A percentile compares a stretch with the other conserved stretches of the same genome.
phyloP scores from a whole-genome alignment of 1,140 invertebrate species.

The Drosophila melanogaster region Release_6_plus_ISO1_MT NT_033777.3:29145501-29146000 shows the following conservation, averaged over 20 bases:
- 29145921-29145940: constrained; percentile 98
- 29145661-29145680: constrained; percentile 36
- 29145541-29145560: constrained; percentile 52
- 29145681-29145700: constrained; percentile 37
- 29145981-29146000: constrained; percentile 97
- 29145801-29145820: constrained; percentile 44
- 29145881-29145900: constrained; percentile 95
- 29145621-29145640: constrained; percentile 50
- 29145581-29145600: constrained; percentile 66
- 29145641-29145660: constrained; percentile 34
- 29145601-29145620: constrained; percentile 38
- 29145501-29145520: constrained; percentile 25
- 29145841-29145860: constrained; percentile 52
- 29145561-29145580: constrained; percentile 22
- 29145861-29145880: constrained; percentile 97
- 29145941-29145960: constrained; percentile 97
- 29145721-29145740: constrained; percentile 77
- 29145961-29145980: constrained; percentile 96
- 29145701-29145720: constrained; percentile 48
- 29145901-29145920: constrained; percentile 96
- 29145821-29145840: neutral
- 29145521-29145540: constrained; percentile 63
- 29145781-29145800: constrained; percentile 5
- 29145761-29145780: constrained; percentile 42
- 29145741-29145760: constrained; percentile 80